These are phyloP conservation scores for Odontamblyopus lacepedii DNA, from an alignment of 2,797 vertebrate species.

Conservation along the genomic window DNA sequence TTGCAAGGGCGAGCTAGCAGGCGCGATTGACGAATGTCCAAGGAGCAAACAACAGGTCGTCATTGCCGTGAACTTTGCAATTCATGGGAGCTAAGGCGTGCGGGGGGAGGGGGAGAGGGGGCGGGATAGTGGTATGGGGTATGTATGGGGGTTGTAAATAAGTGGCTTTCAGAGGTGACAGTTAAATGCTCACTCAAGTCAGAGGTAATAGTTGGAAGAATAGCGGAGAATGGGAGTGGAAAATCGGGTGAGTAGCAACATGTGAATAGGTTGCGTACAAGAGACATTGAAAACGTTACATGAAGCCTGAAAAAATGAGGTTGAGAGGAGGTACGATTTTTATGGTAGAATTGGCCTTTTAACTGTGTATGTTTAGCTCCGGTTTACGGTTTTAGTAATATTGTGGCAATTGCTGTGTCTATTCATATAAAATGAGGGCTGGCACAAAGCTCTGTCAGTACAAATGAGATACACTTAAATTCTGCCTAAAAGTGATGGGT, in stretches of 20 bases:
- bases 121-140: slow-evolving; percentile 18
- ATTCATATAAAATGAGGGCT: too few relatives aligned
- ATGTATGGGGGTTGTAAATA: slow-evolving; percentile 40
- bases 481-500: too few relatives aligned
- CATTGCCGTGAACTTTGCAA: slow-evolving; percentile 36
- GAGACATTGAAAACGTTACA: neutral
- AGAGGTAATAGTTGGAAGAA: slow-evolving; percentile 46
- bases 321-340: neutral
- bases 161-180: slow-evolving; percentile 58
- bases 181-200: slow-evolving; percentile 59
- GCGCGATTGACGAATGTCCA: slow-evolving; percentile 20
- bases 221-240: slow-evolving; percentile 5
- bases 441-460: too few relatives aligned
- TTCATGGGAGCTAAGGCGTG: slow-evolving; percentile 31
- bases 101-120: slow-evolving; percentile 6
- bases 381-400: too few relatives aligned
- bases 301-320: neutral
- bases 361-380: neutral
- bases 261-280: slow-evolving; percentile 19
- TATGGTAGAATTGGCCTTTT: neutral
- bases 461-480: too few relatives aligned
- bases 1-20: slow-evolving; percentile 46
- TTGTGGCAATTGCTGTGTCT: too few relatives aligned
- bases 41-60: slow-evolving; percentile 58
- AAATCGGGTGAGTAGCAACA: slow-evolving; percentile 17